phyloP scores from a whole-genome alignment of 2,888 invertebrate genomes.

The Ctenicera cuprea region DNA sequence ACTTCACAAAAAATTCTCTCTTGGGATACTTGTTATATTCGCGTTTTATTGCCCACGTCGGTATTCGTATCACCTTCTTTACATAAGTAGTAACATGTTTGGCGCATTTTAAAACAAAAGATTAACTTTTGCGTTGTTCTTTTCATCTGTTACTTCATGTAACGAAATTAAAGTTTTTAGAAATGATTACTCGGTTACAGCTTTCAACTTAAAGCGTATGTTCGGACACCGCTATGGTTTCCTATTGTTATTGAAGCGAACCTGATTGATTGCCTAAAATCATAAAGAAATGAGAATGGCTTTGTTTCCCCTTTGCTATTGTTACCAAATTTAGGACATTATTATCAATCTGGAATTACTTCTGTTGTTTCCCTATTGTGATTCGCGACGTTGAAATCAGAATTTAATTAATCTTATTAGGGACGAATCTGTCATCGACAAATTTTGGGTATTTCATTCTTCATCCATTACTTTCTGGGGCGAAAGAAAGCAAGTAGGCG shows the following conservation, averaged over 20 bases:
- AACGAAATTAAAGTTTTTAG: background rate
- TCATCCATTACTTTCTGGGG: background rate
- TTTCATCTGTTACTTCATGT: background rate
- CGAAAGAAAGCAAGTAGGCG: background rate
- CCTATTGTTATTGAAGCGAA: conserved; percentile 7
- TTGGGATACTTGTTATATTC: conserved; percentile 15
- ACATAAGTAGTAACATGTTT: conserved; percentile 4
- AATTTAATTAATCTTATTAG: conserved; percentile 30
- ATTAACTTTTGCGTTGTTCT: background rate
- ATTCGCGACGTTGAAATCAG: conserved; percentile 8
- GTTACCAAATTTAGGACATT: conserved; percentile 23
- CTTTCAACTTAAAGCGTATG: conserved; percentile 17
- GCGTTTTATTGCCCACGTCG: conserved; percentile 12
- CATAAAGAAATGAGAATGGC: conserved; percentile 14
- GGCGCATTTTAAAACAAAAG: background rate
- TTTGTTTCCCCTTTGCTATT: conserved; percentile 12
- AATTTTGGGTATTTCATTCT: background rate
- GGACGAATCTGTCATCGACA: background rate
- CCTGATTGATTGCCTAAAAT: conserved; percentile 25
- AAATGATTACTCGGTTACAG: background rate
- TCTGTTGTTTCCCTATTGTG: conserved; percentile 16
- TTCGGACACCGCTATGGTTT: conserved; percentile 20
- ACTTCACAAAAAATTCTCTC: conserved; percentile 15
- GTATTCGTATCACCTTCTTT: background rate
- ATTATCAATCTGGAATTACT: conserved; percentile 11